Conservation (phyloP, 2,888 invertebrate genomes). For the Chymomyza caudatula region DNA sequence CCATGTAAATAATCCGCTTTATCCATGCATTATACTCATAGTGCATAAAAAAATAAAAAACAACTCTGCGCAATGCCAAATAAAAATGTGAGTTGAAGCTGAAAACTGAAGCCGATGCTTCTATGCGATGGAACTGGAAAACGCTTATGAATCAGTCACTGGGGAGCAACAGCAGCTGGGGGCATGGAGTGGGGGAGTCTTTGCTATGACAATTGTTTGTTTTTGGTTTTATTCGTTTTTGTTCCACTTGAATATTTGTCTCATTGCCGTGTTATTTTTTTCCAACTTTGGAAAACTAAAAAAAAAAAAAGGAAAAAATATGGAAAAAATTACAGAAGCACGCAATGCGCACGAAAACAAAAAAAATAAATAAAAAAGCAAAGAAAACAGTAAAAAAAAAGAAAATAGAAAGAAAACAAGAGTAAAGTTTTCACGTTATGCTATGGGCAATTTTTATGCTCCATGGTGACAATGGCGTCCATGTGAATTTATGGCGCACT, state of each 20-base stretch:
- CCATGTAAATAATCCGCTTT: neutral
- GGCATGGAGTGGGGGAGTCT: neutral
- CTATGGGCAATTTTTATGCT: constrained; percentile 1
- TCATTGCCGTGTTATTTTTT: constrained; percentile 44
- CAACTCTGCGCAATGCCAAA: neutral
- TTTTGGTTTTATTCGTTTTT: constrained; percentile 34
- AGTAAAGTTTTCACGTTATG: neutral
- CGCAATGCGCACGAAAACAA: neutral
- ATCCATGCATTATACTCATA: neutral
- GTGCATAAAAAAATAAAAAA: neutral
- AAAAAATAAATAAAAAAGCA: neutral
- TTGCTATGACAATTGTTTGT: constrained; percentile 57
- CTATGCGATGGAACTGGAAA: neutral
- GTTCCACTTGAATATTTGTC: constrained; percentile 57
- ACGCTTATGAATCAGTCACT: constrained; percentile 17
- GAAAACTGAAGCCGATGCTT: too few species aligned
- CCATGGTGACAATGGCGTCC: constrained; percentile 38
- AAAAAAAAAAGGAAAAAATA: constrained; percentile 62
- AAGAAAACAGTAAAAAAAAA: neutral
- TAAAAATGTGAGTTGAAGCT: neutral
- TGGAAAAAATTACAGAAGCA: constrained; percentile 56
- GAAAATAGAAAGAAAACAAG: neutral
- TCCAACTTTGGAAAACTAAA: constrained; percentile 57
- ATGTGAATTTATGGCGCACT: constrained; percentile 65
- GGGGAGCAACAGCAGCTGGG: constrained; percentile 50